Evolutionary conservation across 1,140 invertebrate genomes (phyloP).

Genomic region (Apis laboriosa): DNA sequence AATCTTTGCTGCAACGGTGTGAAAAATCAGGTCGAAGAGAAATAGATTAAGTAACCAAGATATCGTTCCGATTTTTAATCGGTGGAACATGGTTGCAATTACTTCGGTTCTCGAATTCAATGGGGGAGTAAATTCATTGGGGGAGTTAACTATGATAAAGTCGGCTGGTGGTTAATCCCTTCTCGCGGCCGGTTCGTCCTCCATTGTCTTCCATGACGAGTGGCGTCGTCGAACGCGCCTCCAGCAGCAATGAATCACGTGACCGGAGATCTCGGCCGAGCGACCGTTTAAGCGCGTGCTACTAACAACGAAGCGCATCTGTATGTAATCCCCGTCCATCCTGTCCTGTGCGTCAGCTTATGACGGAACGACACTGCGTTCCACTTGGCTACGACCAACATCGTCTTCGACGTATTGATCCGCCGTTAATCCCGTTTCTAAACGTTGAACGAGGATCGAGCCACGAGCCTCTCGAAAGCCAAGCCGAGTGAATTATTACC

Average conservation of each 20-base stretch:
- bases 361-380: slow-evolving; percentile 27
- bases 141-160: slow-evolving; percentile 37
- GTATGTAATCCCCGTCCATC: neutral
- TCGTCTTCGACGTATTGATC: neutral
- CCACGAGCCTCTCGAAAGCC: no score
- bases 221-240: slow-evolving; percentile 32
- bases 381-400: neutral
- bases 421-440: neutral
- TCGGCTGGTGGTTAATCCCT: slow-evolving; percentile 54
- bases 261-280: slow-evolving; percentile 48
- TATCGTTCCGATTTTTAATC: slow-evolving; percentile 22
- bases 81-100: neutral
- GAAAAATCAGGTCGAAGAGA: neutral
- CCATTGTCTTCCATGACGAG: slow-evolving; percentile 54
- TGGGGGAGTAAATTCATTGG: slow-evolving; percentile 22
- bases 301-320: neutral
- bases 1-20: neutral
- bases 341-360: neutral
- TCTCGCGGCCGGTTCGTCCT: slow-evolving; percentile 35
- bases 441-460: no score
- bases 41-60: neutral
- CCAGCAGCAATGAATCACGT: slow-evolving; percentile 53
- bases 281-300: slow-evolving; percentile 18
- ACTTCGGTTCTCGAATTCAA: slow-evolving; percentile 29
- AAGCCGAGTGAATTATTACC: no score